Base-by-base conservation (phyloP, 1,140 invertebrate species). In the Ceratina calcarata region DNA sequence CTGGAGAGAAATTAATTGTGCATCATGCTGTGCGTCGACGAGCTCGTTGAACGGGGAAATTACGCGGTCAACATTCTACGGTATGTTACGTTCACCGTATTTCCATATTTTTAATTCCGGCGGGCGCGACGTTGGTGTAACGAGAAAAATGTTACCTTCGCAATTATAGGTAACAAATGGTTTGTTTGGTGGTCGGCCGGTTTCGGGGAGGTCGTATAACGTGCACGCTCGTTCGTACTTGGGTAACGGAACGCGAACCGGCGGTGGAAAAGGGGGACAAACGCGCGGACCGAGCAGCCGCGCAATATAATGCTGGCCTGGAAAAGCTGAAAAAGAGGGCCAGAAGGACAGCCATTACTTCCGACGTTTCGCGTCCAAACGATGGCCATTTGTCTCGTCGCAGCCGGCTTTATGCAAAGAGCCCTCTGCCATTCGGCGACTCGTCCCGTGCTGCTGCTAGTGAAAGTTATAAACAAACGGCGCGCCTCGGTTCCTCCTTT, bases 241-340 rank as follows among this genome's bases (percentile, higher is more conserved):
- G 70, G 67, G 53, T 51, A 69, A 70, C 37, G 66, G 66, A 32
- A 53, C 37, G 37, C 37, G 37, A 10, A 10, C 37, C 37, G 37
- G 6, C 32, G 62, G 22, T 64, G 22, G 62, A 53, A 55, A 51
- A 57, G 62, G 78, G 58, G 68, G 73, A 64, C 27, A 75, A 37
- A 66, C 51, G 57, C 15, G 49, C 51, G 72, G 66, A 4, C 15
- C 16, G 27, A 32, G 27, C 27, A 32, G 55, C n/a, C 49, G 51
- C 27, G 64, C 27, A 78, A 83, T 84, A 85, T 85, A 85, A 85
- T 78, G 80, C 78, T 77, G 82, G 73, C 83, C 79, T 85, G 84
- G 80, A 85, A 85, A 85, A 85, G 84, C 79, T 85, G 74, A 85
- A 85, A 85, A 85, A 85, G 84, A 85, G 83, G 83, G 85, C 81